phyloP scores from a whole-genome alignment of 1,140 invertebrate genomes.

The Drosophila eugracilis region DNA sequence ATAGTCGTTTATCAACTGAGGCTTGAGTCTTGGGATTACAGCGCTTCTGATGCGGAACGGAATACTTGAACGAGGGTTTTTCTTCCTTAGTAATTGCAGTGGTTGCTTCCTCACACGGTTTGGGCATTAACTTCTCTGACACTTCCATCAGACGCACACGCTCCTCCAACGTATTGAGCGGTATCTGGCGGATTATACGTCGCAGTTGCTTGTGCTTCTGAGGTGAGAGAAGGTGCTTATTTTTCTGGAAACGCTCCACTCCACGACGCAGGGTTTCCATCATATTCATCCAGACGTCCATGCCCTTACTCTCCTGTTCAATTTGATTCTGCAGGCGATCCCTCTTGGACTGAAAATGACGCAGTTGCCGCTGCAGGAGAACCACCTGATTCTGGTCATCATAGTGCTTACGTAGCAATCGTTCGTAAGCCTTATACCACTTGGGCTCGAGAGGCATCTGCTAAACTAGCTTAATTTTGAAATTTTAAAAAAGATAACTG shows the following conservation, averaged over 20 bases:
- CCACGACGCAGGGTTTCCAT: background rate
- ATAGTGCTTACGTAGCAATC: slow-evolving; percentile 6
- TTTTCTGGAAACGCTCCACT: background rate
- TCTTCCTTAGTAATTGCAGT: background rate
- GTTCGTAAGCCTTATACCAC: slow-evolving; percentile 21
- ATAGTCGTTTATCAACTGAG: slow-evolving; percentile 6
- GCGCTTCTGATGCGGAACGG: slow-evolving; percentile 2
- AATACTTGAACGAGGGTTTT: background rate
- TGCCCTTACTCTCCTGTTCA: slow-evolving; percentile 2
- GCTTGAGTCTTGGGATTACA: slow-evolving; percentile 4
- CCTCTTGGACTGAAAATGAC: background rate
- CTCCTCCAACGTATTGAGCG: slow-evolving; percentile 6
- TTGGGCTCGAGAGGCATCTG: background rate
- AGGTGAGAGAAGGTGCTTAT: background rate
- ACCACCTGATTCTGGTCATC: slow-evolving; percentile 4
- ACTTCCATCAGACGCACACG: slow-evolving; percentile 50
- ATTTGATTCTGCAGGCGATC: background rate
- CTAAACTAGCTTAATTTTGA: slow-evolving; percentile 1
- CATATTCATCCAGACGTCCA: background rate
- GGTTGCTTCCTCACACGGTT: slow-evolving; percentile 6
- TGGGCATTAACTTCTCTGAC: background rate
- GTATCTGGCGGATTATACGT: slow-evolving; percentile 3
- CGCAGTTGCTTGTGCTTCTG: slow-evolving; percentile 1
- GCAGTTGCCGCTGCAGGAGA: slow-evolving; percentile 14
- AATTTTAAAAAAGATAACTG: slow-evolving; percentile 18